A percentile compares a stretch with the other conserved stretches of the same genome.
phyloP scores from a whole-genome alignment of 2,113 vertebrate species.

The Pseudopodoces humilis region DNA sequence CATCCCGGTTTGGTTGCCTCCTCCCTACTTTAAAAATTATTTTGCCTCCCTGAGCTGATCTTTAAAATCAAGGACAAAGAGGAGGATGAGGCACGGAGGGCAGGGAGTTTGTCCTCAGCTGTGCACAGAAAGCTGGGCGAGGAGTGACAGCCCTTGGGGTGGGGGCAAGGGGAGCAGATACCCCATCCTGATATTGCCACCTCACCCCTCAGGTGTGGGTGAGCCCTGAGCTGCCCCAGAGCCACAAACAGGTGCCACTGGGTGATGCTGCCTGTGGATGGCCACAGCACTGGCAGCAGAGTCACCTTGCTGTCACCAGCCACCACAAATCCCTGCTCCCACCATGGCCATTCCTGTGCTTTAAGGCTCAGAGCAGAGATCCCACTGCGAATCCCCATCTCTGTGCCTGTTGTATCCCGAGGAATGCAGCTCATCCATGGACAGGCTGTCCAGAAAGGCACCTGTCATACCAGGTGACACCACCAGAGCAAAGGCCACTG shows the following conservation, averaged over 20 bases:
- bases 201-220: fast-evolving
- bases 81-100: fast-evolving
- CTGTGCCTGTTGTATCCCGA: not conserved
- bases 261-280: fast-evolving
- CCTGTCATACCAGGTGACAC: not conserved
- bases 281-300: fast-evolving
- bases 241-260: not conserved
- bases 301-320: not conserved
- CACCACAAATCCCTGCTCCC: not conserved
- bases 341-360: fast-evolving
- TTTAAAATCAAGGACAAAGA: not conserved
- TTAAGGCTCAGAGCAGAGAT: not conserved
- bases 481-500: not conserved
- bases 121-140: fast-evolving
- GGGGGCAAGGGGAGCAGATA: fast-evolving
- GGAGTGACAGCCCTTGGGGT: not conserved
- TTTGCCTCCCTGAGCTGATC: not conserved
- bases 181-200: not conserved
- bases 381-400: not conserved
- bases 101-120: not conserved
- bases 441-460: fast-evolving
- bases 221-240: not conserved
- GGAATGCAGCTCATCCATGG: fast-evolving
- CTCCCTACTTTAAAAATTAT: not conserved
- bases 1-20: not conserved